Base-by-base conservation (phyloP, 2,888 invertebrate species). In the Trissolcus brochymenae region DNA sequence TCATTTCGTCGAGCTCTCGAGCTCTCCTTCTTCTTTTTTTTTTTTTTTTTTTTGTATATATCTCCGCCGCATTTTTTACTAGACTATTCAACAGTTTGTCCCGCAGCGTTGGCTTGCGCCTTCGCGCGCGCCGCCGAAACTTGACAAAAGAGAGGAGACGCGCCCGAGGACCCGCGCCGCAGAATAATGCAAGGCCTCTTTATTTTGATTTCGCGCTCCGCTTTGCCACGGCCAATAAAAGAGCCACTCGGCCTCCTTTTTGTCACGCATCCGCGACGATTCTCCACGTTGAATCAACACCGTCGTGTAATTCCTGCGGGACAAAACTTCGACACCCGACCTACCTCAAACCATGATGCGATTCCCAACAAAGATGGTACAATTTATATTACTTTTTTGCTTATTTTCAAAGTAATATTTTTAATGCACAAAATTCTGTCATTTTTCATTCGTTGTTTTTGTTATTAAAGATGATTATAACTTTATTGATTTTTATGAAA, bases 231-330 rank as follows among this genome's bases (percentile, higher is more conserved):
- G 79, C 83, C 86, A 84, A 86, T 85, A 86, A 87, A 87, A 86
- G 84, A 84, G 85, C 83, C 85, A 86, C 85, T 86, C 83, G 79
- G 84, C 85, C 83, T 79, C 84, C 81, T 82, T 84, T 86, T 86
- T 84, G 87, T 86, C 78, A 67, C 78, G 62, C 55, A 49, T 29
- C 66, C 21, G 60, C 53, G 41, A 60, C 72, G 57, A 29, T 62
- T 64, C 57, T 51, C 53, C 68, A 59, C 73, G 64, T 46, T 67
- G 65, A 65, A 62, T 79, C 75, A 75, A 56, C 78, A 67, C 64
- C 64, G 61, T 61, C 76, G 75, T 81, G 81, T 78, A 79, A 82
- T 81, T 81, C 79, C 74, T 66, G 73, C 80, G 68, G 67, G 76
- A 76, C 79, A 72, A 81, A 79, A 81, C 79, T 81, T 81, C 80